Evolutionary conservation across 2,113 vertebrate species (phyloP).

Genomic region (Microtus pennsylvanicus): DNA sequence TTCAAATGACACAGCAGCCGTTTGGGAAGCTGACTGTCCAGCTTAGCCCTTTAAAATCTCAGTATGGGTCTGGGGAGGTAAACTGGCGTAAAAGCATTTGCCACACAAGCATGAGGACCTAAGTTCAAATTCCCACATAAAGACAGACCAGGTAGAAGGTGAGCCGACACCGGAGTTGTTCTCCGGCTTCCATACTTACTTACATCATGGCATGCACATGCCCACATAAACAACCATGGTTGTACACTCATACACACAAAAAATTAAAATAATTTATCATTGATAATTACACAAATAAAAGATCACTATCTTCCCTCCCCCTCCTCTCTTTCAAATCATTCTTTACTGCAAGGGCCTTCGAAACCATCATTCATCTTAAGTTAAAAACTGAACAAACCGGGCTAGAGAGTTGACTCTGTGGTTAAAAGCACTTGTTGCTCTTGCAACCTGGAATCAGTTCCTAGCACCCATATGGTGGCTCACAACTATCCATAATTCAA

Average conservation of each 20-base stretch:
- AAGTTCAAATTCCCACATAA: neutral
- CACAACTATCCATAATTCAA: neutral
- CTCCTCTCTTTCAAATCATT: neutral
- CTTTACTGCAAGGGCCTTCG: neutral
- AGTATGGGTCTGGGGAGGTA: neutral
- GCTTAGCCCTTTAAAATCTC: neutral
- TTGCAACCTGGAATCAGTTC: neutral
- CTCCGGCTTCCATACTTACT: neutral
- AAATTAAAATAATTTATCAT: neutral
- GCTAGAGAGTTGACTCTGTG: neutral
- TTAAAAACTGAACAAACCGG: neutral
- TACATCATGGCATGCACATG: neutral
- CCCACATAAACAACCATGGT: neutral
- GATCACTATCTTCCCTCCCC: neutral
- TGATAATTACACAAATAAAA: neutral
- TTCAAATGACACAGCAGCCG: neutral
- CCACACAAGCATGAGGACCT: neutral
- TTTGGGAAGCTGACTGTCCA: neutral
- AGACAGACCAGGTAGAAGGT: neutral
- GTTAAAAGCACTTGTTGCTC: neutral
- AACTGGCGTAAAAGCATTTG: too few relatives aligned
- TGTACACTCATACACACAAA: neutral
- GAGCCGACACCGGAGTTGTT: neutral
- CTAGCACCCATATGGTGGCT: neutral
- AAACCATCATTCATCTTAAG: neutral